These are phyloP conservation scores for Chaitophorus viminalis DNA, from an alignment of 2,888 invertebrate species.

Conservation along the genomic window DNA sequence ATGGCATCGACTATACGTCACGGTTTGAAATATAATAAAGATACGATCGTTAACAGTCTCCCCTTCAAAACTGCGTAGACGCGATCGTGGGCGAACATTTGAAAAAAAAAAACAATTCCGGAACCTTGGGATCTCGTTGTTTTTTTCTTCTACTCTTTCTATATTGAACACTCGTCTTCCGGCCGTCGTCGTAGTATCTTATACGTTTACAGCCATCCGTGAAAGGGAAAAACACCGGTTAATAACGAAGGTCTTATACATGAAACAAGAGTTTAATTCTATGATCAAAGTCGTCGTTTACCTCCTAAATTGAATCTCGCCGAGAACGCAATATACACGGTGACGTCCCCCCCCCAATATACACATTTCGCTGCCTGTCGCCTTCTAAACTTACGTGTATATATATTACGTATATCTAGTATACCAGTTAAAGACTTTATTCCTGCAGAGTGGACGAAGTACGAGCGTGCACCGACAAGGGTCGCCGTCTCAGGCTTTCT, in stretches of 20 bases:
- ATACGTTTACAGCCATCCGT: background rate
- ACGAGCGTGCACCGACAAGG: background rate
- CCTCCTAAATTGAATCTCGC: slow-evolving; percentile 45
- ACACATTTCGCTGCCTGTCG: too few species aligned
- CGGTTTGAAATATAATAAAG: background rate
- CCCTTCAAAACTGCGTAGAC: slow-evolving; percentile 12
- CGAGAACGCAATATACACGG: slow-evolving; percentile 34
- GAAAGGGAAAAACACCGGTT: slow-evolving; percentile 34
- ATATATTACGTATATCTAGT: background rate
- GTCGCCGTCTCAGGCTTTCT: background rate
- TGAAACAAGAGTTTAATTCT: slow-evolving; percentile 58
- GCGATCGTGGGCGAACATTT: slow-evolving; percentile 17
- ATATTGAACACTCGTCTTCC: slow-evolving; percentile 37
- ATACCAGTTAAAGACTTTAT: slow-evolving; percentile 7
- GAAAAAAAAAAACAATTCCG: slow-evolving; percentile 11
- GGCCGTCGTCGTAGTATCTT: background rate
- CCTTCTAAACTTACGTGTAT: background rate
- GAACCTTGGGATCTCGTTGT: slow-evolving; percentile 4
- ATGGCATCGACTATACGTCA: background rate
- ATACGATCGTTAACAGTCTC: slow-evolving; percentile 25
- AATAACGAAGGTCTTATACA: slow-evolving; percentile 60
- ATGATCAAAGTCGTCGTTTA: slow-evolving; percentile 46
- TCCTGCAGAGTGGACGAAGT: background rate
- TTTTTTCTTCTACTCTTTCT: background rate
- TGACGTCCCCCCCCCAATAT: background rate